A percentile compares a stretch with the other conserved stretches of the same genome.
Evolutionary conservation across 2,888 invertebrate genomes (phyloP).

Genomic region (Epistrophe eligans): DNA sequence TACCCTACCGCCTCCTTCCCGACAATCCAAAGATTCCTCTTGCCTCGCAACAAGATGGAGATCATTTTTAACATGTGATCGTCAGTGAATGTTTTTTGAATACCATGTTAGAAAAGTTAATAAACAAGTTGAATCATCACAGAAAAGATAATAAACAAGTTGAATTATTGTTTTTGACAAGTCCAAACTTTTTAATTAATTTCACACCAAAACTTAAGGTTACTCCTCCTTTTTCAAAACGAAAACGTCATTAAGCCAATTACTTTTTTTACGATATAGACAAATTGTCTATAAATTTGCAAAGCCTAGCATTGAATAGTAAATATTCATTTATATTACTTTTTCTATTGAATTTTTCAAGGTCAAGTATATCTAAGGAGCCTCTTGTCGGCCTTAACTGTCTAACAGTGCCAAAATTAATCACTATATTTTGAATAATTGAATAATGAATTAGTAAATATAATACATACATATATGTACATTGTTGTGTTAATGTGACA

Average conservation of each 20-base stretch:
- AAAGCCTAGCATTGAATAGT: neutral
- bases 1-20: too few relatives aligned
- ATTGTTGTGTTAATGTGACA: conserved; percentile 27
- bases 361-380: conserved; percentile 6
- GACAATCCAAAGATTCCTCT: too few relatives aligned
- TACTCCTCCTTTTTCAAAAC: neutral
- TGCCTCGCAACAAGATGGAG: too few relatives aligned
- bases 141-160: neutral
- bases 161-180: neutral
- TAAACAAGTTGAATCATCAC: too few relatives aligned
- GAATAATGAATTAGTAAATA: conserved; percentile 12
- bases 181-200: neutral
- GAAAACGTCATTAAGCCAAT: neutral
- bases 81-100: too few relatives aligned
- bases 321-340: neutral
- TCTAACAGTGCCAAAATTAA: conserved; percentile 22
- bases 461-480: neutral
- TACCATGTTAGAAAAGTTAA: too few relatives aligned
- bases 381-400: conserved; percentile 17
- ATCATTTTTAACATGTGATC: too few relatives aligned
- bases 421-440: neutral
- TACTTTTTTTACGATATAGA: neutral
- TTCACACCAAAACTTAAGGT: neutral
- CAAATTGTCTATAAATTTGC: neutral
- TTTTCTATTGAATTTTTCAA: conserved; percentile 1